These are phyloP conservation scores for Zootoca vivipara DNA, from an alignment of 2,113 vertebrate genomes.

Conservation along the genomic window DNA sequence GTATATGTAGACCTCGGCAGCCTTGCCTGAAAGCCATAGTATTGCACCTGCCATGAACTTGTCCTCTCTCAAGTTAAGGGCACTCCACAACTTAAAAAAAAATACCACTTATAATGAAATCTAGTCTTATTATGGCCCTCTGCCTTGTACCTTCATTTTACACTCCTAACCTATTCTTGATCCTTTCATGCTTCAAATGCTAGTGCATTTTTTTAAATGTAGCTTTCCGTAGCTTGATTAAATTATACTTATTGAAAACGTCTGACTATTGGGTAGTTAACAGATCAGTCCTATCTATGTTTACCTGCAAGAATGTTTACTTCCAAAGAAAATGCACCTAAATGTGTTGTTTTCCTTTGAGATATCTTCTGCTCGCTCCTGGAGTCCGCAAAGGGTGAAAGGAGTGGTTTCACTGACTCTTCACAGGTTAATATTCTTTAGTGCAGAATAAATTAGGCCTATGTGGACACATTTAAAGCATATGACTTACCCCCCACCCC, in stretches of 20 bases:
- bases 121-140: conserved; percentile 25
- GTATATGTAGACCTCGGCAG: background rate
- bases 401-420: background rate
- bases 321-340: background rate
- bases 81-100: conserved; percentile 36
- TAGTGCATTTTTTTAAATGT: conserved; percentile 22
- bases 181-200: conserved; percentile 46
- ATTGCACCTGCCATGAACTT: background rate
- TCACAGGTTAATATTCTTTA: conserved; percentile 19
- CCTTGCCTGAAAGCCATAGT: background rate
- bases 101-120: conserved; percentile 13
- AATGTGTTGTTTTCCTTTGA: conserved; percentile 33
- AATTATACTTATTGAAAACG: conserved; percentile 15
- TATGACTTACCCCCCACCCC: too few relatives aligned
- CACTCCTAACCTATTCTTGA: background rate
- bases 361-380: conserved; percentile 10
- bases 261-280: background rate
- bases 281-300: background rate
- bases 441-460: conserved; percentile 11
- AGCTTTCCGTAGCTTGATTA: conserved; percentile 16
- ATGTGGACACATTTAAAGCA: too few relatives aligned
- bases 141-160: conserved; percentile 12
- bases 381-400: background rate
- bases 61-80: conserved; percentile 15
- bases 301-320: background rate